Conservation (phyloP, 23 tunicate species). For the Trididemnum miniatum region DNA sequence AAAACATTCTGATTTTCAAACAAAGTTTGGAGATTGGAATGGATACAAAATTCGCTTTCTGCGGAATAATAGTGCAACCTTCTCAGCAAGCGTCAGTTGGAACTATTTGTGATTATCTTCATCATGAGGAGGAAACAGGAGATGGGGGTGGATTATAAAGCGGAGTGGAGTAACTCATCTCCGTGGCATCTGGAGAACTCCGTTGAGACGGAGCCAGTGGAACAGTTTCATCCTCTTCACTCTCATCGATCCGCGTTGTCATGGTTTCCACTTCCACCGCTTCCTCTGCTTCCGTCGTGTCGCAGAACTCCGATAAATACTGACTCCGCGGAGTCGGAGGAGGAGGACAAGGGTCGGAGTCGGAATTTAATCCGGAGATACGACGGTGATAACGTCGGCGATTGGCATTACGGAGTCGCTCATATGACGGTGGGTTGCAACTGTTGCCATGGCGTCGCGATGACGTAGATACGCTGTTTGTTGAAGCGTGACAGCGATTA, state of each 20-base stretch:
- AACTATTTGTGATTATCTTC: too few species aligned
- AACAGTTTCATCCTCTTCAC: slow-evolving; percentile 28
- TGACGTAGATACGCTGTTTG: slow-evolving; percentile 36
- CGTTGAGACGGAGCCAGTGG: slow-evolving; percentile 40
- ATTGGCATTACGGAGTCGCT: not conserved
- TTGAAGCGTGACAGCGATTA: slow-evolving; percentile 25
- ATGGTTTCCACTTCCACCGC: slow-evolving; percentile 48
- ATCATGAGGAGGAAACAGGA: slow-evolving; percentile 67
- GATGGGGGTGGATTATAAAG: slow-evolving; percentile 82
- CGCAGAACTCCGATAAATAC: slow-evolving; percentile 88
- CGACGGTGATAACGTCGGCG: slow-evolving; percentile 32
- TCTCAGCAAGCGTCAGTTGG: too few species aligned
- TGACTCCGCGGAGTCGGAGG: slow-evolving; percentile 94
- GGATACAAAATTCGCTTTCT: too few species aligned
- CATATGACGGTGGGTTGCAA: slow-evolving; percentile 39
- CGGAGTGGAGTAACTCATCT: slow-evolving; percentile 31
- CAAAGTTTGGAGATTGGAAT: too few species aligned
- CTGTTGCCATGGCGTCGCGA: slow-evolving; percentile 33
- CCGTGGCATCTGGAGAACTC: slow-evolving; percentile 45
- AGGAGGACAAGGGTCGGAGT: slow-evolving; percentile 92
- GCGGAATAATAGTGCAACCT: too few species aligned
- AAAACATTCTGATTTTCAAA: too few species aligned
- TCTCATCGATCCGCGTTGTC: slow-evolving; percentile 38
- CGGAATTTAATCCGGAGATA: slow-evolving; percentile 51
- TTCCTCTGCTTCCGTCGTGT: slow-evolving; percentile 68